Evolutionary conservation across 1,140 invertebrate genomes (phyloP).

Genomic region (Leptestheria dahalacensis): DNA sequence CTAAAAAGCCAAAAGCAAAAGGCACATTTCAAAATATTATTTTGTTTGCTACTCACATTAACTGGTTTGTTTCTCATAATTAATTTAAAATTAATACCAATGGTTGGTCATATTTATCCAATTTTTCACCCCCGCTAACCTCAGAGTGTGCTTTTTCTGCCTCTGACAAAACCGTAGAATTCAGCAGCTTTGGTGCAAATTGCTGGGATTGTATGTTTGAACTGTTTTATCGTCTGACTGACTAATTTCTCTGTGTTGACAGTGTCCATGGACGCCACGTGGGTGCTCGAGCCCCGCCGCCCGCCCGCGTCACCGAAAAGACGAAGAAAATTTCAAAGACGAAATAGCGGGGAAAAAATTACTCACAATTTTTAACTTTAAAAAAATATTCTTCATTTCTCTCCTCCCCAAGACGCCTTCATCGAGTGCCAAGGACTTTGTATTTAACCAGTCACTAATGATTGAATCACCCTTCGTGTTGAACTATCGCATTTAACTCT

Average conservation of each 20-base stretch:
- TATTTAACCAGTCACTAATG: background rate
- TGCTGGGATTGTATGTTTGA: background rate
- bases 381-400: too few relatives aligned
- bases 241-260: background rate
- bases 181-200: background rate
- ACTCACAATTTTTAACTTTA: too few relatives aligned
- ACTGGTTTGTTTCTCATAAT: too few relatives aligned
- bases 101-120: too few relatives aligned
- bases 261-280: constrained; percentile 13
- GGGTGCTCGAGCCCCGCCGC: constrained; percentile 7
- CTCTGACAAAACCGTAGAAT: too few relatives aligned
- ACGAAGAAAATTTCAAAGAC: constrained; percentile 14
- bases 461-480: background rate
- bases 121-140: background rate
- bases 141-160: background rate
- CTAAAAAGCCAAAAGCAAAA: background rate
- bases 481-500: too few relatives aligned
- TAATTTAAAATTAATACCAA: too few relatives aligned
- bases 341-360: background rate
- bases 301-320: constrained; percentile 6
- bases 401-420: too few relatives aligned
- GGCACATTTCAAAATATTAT: background rate
- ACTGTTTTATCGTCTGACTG: too few relatives aligned
- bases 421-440: background rate
- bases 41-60: background rate